These are phyloP conservation scores for Danio jaintianensis DNA, from an alignment of 2,797 vertebrate genomes.

Conservation along the genomic window DNA sequence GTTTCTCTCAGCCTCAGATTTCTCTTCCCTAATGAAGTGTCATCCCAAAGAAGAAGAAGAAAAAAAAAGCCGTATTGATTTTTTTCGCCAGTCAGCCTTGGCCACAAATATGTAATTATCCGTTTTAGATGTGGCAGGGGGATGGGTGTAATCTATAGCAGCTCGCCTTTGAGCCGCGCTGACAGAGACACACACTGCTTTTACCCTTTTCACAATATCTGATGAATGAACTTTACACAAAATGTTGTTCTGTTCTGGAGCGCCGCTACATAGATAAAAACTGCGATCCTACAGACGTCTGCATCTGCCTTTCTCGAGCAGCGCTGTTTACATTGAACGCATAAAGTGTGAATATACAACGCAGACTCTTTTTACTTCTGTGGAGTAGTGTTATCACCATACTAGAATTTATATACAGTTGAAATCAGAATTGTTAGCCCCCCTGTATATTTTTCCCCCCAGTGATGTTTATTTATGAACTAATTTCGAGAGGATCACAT, in stretches of 20 bases:
- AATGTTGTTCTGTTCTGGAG: slow-evolving; percentile 94
- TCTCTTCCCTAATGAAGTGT: slow-evolving; percentile 99
- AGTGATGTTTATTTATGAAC: too few species aligned
- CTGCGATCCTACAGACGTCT: slow-evolving; percentile 80
- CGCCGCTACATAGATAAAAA: slow-evolving; percentile 84
- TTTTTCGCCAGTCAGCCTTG: slow-evolving; percentile 98
- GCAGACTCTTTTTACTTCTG: too few species aligned
- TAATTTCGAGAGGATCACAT: too few species aligned
- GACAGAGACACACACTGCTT: slow-evolving; percentile 97
- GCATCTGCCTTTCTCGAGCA: slow-evolving; percentile 17
- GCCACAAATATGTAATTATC: slow-evolving; percentile 99
- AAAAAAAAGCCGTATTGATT: slow-evolving; percentile 99
- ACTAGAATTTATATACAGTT: too few species aligned
- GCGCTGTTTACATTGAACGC: not conserved
- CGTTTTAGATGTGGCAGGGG: slow-evolving; percentile 99
- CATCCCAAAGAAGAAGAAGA: slow-evolving; percentile 84
- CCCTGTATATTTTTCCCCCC: too few species aligned
- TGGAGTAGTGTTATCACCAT: too few species aligned
- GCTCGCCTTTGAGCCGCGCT: slow-evolving; percentile 99
- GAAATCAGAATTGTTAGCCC: too few species aligned
- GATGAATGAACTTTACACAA: slow-evolving; percentile 99
- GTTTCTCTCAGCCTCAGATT: slow-evolving; percentile 98
- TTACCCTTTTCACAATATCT: slow-evolving; percentile 99
- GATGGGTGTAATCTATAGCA: slow-evolving; percentile 99
- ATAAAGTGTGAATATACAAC: too few species aligned